A percentile compares a stretch with the other conserved stretches of the same genome.
phyloP scores from a whole-genome alignment of 2,797 vertebrate species.

The Cheirogaleus major region DNA sequence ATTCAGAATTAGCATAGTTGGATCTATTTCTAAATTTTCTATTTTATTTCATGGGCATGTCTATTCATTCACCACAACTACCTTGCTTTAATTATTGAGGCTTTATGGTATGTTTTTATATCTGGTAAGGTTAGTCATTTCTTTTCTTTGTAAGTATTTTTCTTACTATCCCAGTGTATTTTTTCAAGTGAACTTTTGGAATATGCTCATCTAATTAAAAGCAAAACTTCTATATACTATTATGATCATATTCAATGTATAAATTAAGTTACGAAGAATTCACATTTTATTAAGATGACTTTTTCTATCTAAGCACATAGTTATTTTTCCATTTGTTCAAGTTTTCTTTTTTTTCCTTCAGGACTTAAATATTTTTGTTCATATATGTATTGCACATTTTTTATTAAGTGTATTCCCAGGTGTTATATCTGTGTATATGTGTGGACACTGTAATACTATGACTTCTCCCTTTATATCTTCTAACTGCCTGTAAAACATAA shows the following conservation, averaged over 20 bases:
- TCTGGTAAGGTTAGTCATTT: conserved; percentile 1
- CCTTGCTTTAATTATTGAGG: background rate
- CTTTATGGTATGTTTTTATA: background rate
- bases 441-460: background rate
- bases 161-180: background rate
- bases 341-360: background rate
- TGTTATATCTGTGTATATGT: background rate
- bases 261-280: background rate
- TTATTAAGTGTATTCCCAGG: background rate
- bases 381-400: background rate
- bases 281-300: background rate
- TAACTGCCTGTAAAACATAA: background rate
- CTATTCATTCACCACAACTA: background rate
- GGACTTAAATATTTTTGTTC: background rate
- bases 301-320: background rate
- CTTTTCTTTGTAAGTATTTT: background rate
- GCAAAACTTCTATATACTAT: background rate
- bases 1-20: background rate
- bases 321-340: background rate
- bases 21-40: background rate
- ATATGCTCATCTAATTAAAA: conserved; percentile 20
- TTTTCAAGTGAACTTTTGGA: conserved; percentile 31
- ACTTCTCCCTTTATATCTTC: background rate
- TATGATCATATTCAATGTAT: background rate
- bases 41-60: background rate